A percentile compares a stretch with the other conserved stretches of the same genome.
These are phyloP conservation scores for Eupithecia pulchellata DNA, from an alignment of 2,888 invertebrate genomes.

Conservation along the genomic window DNA sequence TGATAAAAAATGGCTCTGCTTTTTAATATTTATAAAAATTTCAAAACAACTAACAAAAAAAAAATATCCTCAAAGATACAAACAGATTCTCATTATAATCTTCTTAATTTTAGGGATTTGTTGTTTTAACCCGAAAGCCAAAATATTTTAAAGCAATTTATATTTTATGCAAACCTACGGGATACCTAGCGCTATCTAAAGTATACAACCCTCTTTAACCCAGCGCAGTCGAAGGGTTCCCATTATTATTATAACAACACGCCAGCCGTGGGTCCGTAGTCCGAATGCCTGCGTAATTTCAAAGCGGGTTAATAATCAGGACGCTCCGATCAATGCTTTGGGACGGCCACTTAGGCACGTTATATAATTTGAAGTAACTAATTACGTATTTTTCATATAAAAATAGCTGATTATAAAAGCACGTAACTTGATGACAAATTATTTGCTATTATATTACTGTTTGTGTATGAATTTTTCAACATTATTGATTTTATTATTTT, in stretches of 20 bases:
- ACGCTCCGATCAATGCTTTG: conserved; percentile 61
- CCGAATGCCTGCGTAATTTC: conserved; percentile 68
- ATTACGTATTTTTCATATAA: not conserved
- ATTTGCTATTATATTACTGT: not conserved
- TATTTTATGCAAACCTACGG: conserved; percentile 7
- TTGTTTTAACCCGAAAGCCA: conserved; percentile 1
- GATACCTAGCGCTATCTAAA: conserved; percentile 13
- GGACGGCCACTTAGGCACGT: not conserved
- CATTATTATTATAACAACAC: conserved; percentile 48
- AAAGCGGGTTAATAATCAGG: conserved; percentile 61
- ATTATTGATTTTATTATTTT: too few species aligned
- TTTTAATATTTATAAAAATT: not conserved
- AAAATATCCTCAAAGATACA: not conserved
- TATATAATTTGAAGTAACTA: not conserved
- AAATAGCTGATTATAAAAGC: not conserved
- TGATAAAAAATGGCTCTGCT: not conserved
- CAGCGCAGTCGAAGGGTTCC: conserved; percentile 16
- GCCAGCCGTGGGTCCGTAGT: conserved; percentile 58
- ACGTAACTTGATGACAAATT: not conserved
- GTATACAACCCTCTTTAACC: conserved; percentile 20
- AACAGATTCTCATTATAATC: not conserved
- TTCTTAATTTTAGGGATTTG: conserved; percentile 4
- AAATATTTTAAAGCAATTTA: conserved; percentile 14
- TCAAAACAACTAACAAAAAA: conserved; percentile 11
- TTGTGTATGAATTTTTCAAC: not conserved